Conservation (phyloP, 2,113 vertebrate species). For the Sander vitreus region DNA sequence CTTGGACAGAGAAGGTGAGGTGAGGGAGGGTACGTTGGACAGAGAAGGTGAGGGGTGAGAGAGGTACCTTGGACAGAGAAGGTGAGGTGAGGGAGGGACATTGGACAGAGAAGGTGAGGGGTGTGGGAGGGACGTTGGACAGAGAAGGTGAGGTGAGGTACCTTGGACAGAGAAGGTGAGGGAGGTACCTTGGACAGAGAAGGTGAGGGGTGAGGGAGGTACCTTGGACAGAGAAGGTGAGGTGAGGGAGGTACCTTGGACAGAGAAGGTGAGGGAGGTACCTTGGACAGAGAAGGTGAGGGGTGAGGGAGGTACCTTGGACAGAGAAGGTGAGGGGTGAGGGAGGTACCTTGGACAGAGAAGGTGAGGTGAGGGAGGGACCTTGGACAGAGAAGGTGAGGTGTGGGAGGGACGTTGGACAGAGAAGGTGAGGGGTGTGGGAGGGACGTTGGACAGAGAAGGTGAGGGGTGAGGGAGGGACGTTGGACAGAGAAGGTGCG, state of each 20-base stretch:
- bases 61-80: conserved; percentile 92
- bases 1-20: conserved; percentile 91
- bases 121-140: conserved; percentile 88
- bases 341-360: conserved; percentile 89
- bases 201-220: conserved; percentile 77
- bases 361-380: conserved; percentile 83
- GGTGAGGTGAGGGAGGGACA: conserved; percentile 76
- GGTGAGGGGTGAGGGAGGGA: conserved; percentile 52
- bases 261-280: conserved; percentile 87
- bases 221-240: conserved; percentile 95
- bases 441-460: too few relatives aligned
- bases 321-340: conserved; percentile 87
- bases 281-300: conserved; percentile 93
- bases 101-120: conserved; percentile 90
- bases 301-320: conserved; percentile 84
- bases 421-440: conserved; percentile 30
- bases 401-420: conserved; percentile 88
- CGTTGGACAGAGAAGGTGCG: conserved; percentile 95
- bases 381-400: conserved; percentile 93
- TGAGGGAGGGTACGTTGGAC: conserved; percentile 93
- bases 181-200: conserved; percentile 90
- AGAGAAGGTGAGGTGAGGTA: conserved; percentile 85
- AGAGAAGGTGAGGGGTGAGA: conserved; percentile 82
- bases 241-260: conserved; percentile 87
- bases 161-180: conserved; percentile 93